A percentile compares a stretch with the other conserved stretches of the same genome.
Evolutionary conservation across 2,113 vertebrate genomes (phyloP).

Genomic region (Apteryx mantelli): DNA sequence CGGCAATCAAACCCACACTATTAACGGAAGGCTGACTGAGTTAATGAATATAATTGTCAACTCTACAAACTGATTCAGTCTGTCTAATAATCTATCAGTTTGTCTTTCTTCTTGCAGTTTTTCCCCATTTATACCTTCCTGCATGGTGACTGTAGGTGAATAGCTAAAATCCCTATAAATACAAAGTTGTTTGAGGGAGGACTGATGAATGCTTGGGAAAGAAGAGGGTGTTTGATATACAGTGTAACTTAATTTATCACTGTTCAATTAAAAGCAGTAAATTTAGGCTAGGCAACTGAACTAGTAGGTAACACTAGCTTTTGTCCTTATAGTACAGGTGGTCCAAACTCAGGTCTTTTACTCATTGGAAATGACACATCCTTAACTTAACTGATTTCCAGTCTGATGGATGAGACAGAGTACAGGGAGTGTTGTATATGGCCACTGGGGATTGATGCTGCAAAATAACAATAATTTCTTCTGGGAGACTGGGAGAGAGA

Average conservation of each 20-base stretch:
- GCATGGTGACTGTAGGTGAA: background rate
- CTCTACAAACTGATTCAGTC: constrained; percentile 58
- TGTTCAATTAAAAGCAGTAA: background rate
- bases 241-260: background rate
- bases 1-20: constrained; percentile 74
- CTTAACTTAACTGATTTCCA: background rate
- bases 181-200: background rate
- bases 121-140: constrained; percentile 37
- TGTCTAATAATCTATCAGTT: constrained; percentile 51
- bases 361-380: background rate
- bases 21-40: constrained; percentile 60
- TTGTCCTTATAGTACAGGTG: background rate
- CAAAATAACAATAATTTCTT: background rate
- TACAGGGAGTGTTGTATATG: background rate
- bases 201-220: background rate
- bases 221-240: background rate
- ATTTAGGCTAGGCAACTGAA: background rate
- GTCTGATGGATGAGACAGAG: background rate
- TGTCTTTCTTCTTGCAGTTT: constrained; percentile 38
- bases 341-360: background rate
- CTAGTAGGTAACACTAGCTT: background rate
- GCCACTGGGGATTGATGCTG: background rate
- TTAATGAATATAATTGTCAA: constrained; percentile 75
- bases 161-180: constrained; percentile 36
- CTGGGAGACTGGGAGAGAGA: background rate